Evolutionary conservation across 2,888 invertebrate genomes (phyloP).

Genomic region (Drosophila lutescens): DNA sequence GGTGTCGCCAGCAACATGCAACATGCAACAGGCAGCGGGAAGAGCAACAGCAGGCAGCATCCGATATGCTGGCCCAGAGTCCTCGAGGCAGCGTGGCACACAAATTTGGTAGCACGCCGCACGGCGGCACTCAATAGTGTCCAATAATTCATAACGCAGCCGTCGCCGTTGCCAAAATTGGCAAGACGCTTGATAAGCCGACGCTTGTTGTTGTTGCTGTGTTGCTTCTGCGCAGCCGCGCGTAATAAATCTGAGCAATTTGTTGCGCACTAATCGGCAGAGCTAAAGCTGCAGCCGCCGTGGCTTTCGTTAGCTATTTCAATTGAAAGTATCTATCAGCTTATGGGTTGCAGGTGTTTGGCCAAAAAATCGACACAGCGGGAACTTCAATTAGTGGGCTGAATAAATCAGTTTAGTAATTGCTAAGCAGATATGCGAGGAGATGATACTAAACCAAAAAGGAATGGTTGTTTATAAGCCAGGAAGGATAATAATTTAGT

Average conservation of each 20-base stretch:
- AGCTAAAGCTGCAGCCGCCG: constrained; percentile 45
- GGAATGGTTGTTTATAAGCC: background rate
- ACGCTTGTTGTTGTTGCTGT: constrained; percentile 18
- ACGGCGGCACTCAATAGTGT: constrained; percentile 78
- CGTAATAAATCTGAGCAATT: constrained; percentile 80
- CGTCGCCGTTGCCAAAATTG: constrained; percentile 59
- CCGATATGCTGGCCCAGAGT: constrained; percentile 49
- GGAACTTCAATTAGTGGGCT: constrained; percentile 57
- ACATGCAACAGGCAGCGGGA: constrained; percentile 25
- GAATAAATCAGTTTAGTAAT: constrained; percentile 62
- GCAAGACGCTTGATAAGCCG: constrained; percentile 47
- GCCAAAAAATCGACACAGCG: constrained; percentile 43
- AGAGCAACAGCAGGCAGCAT: constrained; percentile 25
- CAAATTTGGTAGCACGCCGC: constrained; percentile 78
- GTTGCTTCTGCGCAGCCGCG: constrained; percentile 43
- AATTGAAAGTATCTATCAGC: constrained; percentile 67
- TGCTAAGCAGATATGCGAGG: constrained; percentile 30
- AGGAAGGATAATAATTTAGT: background rate
- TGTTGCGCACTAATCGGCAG: constrained; percentile 75
- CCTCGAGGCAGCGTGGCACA: constrained; percentile 73
- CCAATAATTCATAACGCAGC: constrained; percentile 79
- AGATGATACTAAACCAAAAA: background rate
- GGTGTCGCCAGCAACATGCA: constrained; percentile 66
- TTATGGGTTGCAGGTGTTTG: constrained; percentile 71
- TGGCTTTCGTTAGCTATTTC: constrained; percentile 55